Evolutionary conservation across 2,113 vertebrate genomes (phyloP), one percentile per base, ranked within the genome.

Genomic region (Ceuthmochares aereus): DNA sequence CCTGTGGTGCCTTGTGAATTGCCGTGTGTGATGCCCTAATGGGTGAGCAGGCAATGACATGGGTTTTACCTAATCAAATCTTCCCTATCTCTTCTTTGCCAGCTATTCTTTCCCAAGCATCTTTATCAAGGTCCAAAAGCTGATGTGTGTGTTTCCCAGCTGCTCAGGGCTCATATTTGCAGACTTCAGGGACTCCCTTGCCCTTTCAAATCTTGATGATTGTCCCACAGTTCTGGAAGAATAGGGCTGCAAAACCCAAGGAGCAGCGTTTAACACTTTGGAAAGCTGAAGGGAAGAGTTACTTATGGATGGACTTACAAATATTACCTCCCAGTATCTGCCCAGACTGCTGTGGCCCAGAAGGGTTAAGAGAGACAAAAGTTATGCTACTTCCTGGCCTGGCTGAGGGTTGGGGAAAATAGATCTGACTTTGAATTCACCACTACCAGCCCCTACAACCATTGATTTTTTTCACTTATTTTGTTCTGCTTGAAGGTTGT

Each of bases 381-480:
- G 64, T 84, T 18, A 1, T 2, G 7, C 26, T 54, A 40, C 18
- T 54, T 29, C 26, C n/a, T 52, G n/a, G 32, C 19, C 40, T 62
- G 6, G 51, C 32, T 45, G 40, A 36, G 14, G 7, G 4, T 3
- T 51, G 58, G 4, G 22, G 14, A 56, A 55, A 26, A 52, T 75
- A 69, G 11, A 67, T 21, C 26, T 34, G 23, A 26, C 21, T 66
- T 78, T 34, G 45, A 81, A 27, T 74, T 82, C 43, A 72, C 56
- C 9, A 55, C 1, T 47, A 11, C 42, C 26, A 18, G 21, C 3
- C 10, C 6, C 11, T 2, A 23, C 64, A 84, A 80, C 76, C 36
- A 9, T 1, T 0, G 1, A 26, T 7, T 10, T 26, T n/a, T 14
- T 69, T 84, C n/a, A 4, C n/a, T 49, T 58, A 36, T 55, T 76